Base-by-base conservation (phyloP, 2,113 vertebrate genomes). In the Lipotes vexillifer region DNA sequence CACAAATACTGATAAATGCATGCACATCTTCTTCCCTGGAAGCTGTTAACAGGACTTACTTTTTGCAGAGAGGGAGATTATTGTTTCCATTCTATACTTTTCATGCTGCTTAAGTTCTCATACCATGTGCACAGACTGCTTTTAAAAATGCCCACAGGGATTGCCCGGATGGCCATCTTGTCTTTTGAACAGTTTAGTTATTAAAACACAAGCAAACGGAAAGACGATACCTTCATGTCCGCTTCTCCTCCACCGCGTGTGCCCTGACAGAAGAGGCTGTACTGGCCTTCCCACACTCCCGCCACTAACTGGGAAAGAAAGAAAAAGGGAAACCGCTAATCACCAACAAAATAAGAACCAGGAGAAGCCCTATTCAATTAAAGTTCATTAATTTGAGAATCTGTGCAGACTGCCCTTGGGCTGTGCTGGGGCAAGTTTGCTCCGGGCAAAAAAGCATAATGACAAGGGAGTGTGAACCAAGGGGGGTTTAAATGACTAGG, bases 221-320 rank as follows among this genome's bases (percentile, higher is more conserved):
- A 0, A 91, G 75, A 97, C 0, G 0, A 97, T 99, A 99, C 99
- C 99, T 99, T 99, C 95, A 99, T 98, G 92, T 99, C 99, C 0
- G 98, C 98, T 92, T 99, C 99, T 88, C 98, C 99, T 63, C 98
- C 98, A 8, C 99, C 99, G 97, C 98, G 99, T 0, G 99, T 99
- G 97, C 99, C 98, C 98, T 99, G 99, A 97, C 99, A 99, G 99
- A 99, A 99, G 98, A 99, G 99, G 98, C 99, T 99, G 98, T 99
- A 99, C 81, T 97, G 98, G 90, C 99, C 99, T 90, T 99, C 97
- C 99, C 99, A 99, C 61, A 99, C 99, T 97, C 99, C 99, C 0
- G 98, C 98, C 95, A 99, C 98, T 90, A 99, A 98, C 99, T 99
- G 66, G 82, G 55, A 72, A 98, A 52, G 82, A 12, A 97, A 97